These are phyloP conservation scores for Mobula hypostoma DNA, from an alignment of 2,113 vertebrate species.

Conservation along the genomic window DNA sequence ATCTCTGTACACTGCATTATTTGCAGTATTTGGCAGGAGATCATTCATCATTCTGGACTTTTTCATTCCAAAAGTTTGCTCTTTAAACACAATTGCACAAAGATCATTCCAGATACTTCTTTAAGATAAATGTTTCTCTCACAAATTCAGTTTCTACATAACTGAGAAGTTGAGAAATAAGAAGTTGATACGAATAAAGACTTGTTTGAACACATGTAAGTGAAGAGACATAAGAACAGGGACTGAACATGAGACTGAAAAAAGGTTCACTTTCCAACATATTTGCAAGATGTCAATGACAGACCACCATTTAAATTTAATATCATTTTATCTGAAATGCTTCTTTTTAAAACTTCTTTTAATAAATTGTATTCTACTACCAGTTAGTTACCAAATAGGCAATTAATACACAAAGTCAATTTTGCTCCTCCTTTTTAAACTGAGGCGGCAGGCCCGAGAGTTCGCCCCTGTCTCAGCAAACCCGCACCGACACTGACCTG, in stretches of 20 bases:
- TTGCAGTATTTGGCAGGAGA: not conserved
- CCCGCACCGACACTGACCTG: constrained; percentile 59
- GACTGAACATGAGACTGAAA: not conserved
- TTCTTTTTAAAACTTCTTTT: not conserved
- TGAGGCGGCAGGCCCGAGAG: not conserved
- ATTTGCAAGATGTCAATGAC: not conserved
- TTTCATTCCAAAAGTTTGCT: not conserved
- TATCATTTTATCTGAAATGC: not conserved
- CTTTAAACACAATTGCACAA: not conserved
- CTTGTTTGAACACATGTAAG: not conserved
- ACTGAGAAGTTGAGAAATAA: not conserved
- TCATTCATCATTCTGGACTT: not conserved
- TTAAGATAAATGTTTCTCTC: not conserved
- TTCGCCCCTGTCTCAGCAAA: not conserved
- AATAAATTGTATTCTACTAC: not conserved
- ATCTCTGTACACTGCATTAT: not conserved
- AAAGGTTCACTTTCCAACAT: not conserved
- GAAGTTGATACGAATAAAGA: not conserved
- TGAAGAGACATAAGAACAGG: not conserved
- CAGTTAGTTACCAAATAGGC: not conserved
- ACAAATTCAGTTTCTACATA: not conserved
- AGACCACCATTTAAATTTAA: not conserved
- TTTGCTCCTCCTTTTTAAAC: not conserved
- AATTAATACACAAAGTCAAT: not conserved
- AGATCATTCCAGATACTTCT: not conserved